Percentiles rank a stretch among this genome's conserved stretches.
phyloP scores from a whole-genome alignment of 2,888 invertebrate species.

The Hydropsyche betteni region DNA sequence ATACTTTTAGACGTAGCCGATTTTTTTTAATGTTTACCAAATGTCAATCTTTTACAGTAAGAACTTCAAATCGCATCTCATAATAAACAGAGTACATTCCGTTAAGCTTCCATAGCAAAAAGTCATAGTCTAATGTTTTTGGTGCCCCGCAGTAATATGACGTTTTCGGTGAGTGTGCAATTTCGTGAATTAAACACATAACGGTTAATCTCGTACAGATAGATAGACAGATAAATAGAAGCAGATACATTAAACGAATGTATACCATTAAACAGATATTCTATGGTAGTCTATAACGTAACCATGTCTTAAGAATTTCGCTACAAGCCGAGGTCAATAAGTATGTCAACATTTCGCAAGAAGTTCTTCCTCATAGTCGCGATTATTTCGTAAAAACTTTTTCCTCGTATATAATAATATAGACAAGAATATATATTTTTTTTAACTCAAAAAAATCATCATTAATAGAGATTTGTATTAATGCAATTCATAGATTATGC shows the following conservation, averaged over 20 bases:
- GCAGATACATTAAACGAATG: not conserved
- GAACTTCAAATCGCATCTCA: no score
- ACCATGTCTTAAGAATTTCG: not conserved
- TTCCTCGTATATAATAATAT: not conserved
- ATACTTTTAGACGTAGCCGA: no score
- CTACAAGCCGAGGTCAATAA: conserved; percentile 8
- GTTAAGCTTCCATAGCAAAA: no score
- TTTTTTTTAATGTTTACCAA: no score
- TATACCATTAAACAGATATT: not conserved
- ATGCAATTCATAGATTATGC: no score
- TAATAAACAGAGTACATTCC: no score
- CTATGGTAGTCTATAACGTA: not conserved
- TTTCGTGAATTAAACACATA: conserved; percentile 33
- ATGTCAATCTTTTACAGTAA: no score
- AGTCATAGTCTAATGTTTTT: no score
- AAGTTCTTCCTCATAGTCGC: not conserved
- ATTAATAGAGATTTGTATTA: no score
- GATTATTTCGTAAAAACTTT: not conserved
- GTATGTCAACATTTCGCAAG: not conserved
- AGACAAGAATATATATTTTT: no score
- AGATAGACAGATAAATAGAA: conserved; percentile 6
- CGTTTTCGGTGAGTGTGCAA: conserved; percentile 36
- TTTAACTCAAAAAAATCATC: no score
- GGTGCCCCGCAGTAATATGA: conserved; percentile 28
- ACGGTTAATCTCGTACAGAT: conserved; percentile 17